phyloP scores from a whole-genome alignment of 2,113 vertebrate species.

The Fregata magnificens region DNA sequence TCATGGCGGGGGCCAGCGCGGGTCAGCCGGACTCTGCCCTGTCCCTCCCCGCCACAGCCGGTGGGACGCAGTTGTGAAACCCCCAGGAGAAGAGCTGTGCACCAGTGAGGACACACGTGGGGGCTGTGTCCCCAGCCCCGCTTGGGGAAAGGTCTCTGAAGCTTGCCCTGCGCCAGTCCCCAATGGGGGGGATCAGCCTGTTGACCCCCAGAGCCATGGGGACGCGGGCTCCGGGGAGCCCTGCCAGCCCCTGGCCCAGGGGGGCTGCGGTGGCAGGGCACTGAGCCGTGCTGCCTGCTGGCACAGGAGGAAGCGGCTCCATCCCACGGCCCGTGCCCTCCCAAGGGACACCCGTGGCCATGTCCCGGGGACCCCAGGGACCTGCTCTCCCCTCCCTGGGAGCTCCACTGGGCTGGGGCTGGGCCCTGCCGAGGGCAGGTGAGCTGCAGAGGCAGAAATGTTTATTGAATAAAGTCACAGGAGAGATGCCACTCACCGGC shows the following conservation, averaged over 20 bases:
- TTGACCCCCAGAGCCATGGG: background rate
- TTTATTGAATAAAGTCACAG: background rate
- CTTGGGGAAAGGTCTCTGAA: background rate
- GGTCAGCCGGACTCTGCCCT: background rate
- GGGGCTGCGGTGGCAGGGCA: background rate
- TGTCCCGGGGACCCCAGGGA: accelerated
- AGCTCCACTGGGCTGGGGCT: background rate
- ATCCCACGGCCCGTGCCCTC: background rate
- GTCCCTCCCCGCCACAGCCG: background rate
- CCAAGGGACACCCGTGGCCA: background rate
- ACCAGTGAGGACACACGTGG: background rate
- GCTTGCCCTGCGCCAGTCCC: background rate
- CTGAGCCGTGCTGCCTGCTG: accelerated
- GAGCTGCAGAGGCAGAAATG: background rate
- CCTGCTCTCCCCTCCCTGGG: background rate
- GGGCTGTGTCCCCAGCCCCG: accelerated
- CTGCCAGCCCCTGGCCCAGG: background rate
- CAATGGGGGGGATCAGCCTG: accelerated
- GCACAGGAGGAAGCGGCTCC: background rate
- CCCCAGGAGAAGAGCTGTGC: background rate
- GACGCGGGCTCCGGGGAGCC: background rate
- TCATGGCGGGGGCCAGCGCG: background rate
- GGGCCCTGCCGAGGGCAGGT: background rate
- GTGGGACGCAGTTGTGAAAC: background rate
- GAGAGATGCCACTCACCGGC: background rate